Base-by-base conservation (phyloP, 2,888 invertebrate genomes). In the Mongoloraphidia duomilia region DNA sequence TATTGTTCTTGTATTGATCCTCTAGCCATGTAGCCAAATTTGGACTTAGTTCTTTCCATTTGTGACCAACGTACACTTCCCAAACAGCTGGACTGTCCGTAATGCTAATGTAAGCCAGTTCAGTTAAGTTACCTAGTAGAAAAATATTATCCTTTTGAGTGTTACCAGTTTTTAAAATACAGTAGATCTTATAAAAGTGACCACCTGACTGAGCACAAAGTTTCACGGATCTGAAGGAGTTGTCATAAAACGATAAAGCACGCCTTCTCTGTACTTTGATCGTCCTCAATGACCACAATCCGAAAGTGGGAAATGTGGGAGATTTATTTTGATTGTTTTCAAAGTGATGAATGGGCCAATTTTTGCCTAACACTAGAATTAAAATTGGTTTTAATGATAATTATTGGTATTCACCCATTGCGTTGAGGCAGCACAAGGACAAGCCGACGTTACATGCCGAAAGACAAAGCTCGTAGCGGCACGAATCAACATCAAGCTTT, bases 1-100 rank as follows among this genome's bases (percentile, higher is more conserved):
- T 76, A 11, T 81, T 80, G 33, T 75, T 73, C 57, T 73, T 74
- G 68, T 82, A 87, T 60, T 84, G 83, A 55, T 87, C 85, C 63
- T 89, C 89, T 43, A 88, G 65, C 88, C 88, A 88, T 0, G 84
- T 77, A 4, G 84, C 82, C 17, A 89, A 63, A 58, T 88, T 88
- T 34, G 85, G 69, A 0, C 84, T 82, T 3, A 88, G 65, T 35
- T 80, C 76, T 62, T 86, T 87, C 88, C 88, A 88, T 60, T 79
- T 79, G 56, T 81, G 80, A 13, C 82, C 83, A 0, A 87, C 81
- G 58, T 82, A 82, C 2, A 88, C 82, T 64, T 88, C 86, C 89
- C 89, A 89, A 51, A 82, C 72, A 0, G 88, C 81, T 0, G 86
- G 75, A 0, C 80, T 77, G 58, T 84, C 81, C 1, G 75, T 72